Percentiles rank a stretch among this genome's conserved stretches.
Evolutionary conservation across 1,140 invertebrate genomes (phyloP).

Genomic region (Mercenaria mercenaria): DNA sequence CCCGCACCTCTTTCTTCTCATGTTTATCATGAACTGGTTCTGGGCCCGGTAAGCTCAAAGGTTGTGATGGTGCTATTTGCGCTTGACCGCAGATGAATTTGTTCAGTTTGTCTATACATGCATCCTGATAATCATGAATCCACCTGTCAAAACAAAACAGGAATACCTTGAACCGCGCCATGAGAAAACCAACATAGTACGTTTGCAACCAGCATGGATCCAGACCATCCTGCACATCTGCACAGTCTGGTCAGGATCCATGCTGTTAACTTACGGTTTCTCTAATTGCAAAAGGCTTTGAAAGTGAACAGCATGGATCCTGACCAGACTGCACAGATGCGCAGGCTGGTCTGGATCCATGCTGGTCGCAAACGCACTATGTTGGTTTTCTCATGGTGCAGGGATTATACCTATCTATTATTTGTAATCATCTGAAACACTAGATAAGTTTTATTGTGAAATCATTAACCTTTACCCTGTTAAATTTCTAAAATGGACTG

Average conservation of each 20-base stretch:
- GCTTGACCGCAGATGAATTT: constrained; percentile 84
- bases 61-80: background rate
- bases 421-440: background rate
- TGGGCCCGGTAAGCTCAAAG: background rate
- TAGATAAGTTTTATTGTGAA: background rate
- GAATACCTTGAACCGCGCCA: background rate
- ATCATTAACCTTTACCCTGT: no score
- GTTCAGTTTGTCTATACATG: constrained; percentile 99
- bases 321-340: no score
- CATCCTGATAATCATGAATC: constrained; percentile 99
- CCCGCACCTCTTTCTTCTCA: background rate
- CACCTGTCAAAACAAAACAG: constrained; percentile 88
- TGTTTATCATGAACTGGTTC: background rate
- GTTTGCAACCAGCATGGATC: no score
- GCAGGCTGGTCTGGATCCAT: no score
- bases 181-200: no score
- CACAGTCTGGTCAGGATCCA: no score
- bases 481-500: no score
- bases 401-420: background rate
- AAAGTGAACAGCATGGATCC: no score
- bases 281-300: no score
- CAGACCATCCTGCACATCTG: no score
- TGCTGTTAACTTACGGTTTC: no score
- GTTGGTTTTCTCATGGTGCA: background rate
- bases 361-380: no score